phyloP scores from a whole-genome alignment of 53 echinoderm and acorn worm genomes.

The Luidia sarsii region DNA sequence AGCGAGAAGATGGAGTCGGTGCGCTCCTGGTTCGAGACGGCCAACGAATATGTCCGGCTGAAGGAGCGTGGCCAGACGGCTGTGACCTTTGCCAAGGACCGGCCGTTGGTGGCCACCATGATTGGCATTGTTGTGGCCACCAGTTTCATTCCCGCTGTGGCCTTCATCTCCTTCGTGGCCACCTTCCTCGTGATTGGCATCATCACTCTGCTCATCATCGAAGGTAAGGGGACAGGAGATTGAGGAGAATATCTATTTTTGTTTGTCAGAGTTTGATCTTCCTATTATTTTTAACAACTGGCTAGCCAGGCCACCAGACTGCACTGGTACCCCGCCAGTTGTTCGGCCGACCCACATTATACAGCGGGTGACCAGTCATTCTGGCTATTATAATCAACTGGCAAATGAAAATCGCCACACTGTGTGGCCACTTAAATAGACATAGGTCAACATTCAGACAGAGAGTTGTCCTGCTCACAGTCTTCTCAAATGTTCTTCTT shows the following conservation, averaged over 20 bases:
- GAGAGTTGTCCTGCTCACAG: too few species aligned
- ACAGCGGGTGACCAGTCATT: too few species aligned
- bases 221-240: conserved; percentile 61
- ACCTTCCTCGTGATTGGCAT: conserved; percentile 29
- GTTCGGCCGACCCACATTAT: too few species aligned
- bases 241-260: not conserved
- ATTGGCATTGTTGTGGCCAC: conserved; percentile 34
- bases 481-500: too few species aligned
- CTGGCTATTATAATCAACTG: too few species aligned
- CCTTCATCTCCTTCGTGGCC: conserved; percentile 40
- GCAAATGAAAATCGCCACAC: too few species aligned
- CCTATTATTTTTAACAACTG: not conserved
- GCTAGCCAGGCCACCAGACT: too few species aligned
- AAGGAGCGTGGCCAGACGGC: conserved; percentile 14
- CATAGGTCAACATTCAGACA: too few species aligned
- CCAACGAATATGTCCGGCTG: conserved; percentile 22
- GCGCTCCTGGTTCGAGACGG: not conserved
- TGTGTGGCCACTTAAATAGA: too few species aligned
- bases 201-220: conserved; percentile 31
- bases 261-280: not conserved
- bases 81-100: conserved; percentile 18
- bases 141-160: conserved; percentile 32
- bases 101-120: conserved; percentile 41
- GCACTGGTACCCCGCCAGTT: too few species aligned
- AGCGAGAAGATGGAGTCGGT: conserved; percentile 18